Conservation (phyloP, 1,140 invertebrate species). For the Cotesia vestalis region DNA sequence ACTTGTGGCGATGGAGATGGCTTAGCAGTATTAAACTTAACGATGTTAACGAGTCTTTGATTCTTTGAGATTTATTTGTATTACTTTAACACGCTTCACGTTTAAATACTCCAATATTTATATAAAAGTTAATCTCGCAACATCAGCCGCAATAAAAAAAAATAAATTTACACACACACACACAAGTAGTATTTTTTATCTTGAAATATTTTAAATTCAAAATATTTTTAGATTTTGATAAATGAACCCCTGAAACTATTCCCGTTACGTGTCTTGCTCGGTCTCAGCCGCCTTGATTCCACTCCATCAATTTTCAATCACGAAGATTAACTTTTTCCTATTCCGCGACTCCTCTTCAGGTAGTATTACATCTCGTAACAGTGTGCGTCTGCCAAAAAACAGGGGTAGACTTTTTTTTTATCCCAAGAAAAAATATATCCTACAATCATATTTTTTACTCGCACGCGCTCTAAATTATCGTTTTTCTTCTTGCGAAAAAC, state of each 20-base stretch:
- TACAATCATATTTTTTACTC: no score
- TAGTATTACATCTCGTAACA: constrained; percentile 24
- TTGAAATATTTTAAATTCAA: constrained; percentile 42
- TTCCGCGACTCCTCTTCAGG: constrained; percentile 28
- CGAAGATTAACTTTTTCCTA: constrained; percentile 48
- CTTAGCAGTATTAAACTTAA: constrained; percentile 52
- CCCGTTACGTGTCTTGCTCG: constrained; percentile 37
- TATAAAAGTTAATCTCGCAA: constrained; percentile 3
- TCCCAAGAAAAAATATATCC: no score
- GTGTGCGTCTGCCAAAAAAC: constrained; percentile 6
- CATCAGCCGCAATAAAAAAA: constrained; percentile 13
- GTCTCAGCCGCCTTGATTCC: constrained; percentile 52
- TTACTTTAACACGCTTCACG: neutral
- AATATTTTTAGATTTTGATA: constrained; percentile 47
- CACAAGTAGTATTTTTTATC: constrained; percentile 37
- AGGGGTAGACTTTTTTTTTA: no score
- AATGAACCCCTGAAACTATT: constrained; percentile 45
- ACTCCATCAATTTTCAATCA: constrained; percentile 64
- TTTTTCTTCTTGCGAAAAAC: no score
- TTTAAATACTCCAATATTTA: constrained; percentile 10
- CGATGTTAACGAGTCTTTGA: constrained; percentile 55
- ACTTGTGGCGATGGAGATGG: constrained; percentile 48
- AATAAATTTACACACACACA: constrained; percentile 32
- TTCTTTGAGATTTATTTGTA: constrained; percentile 40
- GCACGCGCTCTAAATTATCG: no score